phyloP scores from a whole-genome alignment of 2,888 invertebrate genomes.

The Tachina fera region DNA sequence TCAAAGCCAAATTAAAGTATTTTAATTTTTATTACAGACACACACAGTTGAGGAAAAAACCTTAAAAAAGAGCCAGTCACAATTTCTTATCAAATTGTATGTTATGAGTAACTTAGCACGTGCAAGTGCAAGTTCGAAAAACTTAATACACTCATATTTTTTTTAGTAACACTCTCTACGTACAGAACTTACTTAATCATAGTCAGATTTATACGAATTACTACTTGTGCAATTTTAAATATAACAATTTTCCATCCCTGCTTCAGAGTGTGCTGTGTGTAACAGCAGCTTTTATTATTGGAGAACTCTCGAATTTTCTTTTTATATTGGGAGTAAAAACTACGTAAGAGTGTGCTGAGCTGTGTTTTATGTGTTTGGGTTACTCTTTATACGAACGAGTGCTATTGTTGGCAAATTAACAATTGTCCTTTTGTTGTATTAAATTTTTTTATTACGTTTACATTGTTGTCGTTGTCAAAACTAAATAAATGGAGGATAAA shows the following conservation, averaged over 20 bases:
- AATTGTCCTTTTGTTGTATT: slow-evolving; percentile 65
- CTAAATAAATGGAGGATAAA: slow-evolving; percentile 35
- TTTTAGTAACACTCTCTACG: no score
- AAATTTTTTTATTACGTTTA: slow-evolving; percentile 18
- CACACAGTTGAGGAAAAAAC: no score
- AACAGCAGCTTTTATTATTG: neutral
- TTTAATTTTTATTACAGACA: no score
- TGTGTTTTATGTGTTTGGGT: slow-evolving; percentile 13
- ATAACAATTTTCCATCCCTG: neutral
- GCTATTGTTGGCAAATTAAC: slow-evolving; percentile 64
- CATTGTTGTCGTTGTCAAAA: slow-evolving; percentile 48
- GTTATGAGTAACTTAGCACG: no score
- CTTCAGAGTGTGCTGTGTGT: neutral
- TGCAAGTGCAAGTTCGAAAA: no score
- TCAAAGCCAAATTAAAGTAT: no score
- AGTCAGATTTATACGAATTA: no score
- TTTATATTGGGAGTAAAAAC: neutral
- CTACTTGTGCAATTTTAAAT: no score
- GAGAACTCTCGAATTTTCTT: neutral
- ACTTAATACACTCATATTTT: no score
- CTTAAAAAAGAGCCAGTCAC: no score
- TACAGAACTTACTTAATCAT: no score
- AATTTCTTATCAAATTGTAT: no score
- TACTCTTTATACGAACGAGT: slow-evolving; percentile 29
- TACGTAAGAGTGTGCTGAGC: slow-evolving; percentile 1